Evolutionary conservation across 2,888 invertebrate species (phyloP).

Genomic region (Choreutis nemorana): DNA sequence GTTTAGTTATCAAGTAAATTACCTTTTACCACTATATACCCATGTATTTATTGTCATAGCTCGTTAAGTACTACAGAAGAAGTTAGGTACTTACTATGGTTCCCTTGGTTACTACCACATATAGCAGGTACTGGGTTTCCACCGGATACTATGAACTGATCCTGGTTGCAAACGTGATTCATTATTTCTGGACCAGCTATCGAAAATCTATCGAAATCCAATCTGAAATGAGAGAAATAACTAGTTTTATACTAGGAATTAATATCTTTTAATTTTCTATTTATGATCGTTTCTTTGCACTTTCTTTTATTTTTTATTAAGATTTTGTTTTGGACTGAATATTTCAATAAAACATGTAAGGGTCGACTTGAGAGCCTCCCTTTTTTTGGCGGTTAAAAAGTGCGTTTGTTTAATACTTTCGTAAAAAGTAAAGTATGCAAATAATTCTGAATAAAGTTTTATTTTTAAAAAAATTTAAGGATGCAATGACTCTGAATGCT

Average conservation of each 20-base stretch:
- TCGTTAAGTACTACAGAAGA: too few species aligned
- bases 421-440: too few species aligned
- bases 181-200: slow-evolving; percentile 78
- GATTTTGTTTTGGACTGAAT: slow-evolving; percentile 4
- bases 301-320: too few species aligned
- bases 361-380: too few species aligned
- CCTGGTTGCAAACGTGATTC: slow-evolving; percentile 83
- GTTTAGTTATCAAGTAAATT: too few species aligned
- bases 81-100: slow-evolving; percentile 80
- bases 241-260: slow-evolving; percentile 4
- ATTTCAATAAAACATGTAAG: too few species aligned
- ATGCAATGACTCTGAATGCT: neutral
- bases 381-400: too few species aligned
- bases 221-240: slow-evolving; percentile 38
- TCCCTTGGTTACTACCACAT: slow-evolving; percentile 82
- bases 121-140: slow-evolving; percentile 81
- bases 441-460: slow-evolving; percentile 3
- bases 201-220: slow-evolving; percentile 82
- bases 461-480: neutral
- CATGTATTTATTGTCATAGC: too few species aligned
- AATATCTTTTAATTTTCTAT: too few species aligned
- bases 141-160: slow-evolving; percentile 86
- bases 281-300: too few species aligned
- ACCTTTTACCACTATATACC: too few species aligned
- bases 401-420: too few species aligned